These are phyloP conservation scores for Apamea anceps DNA, from an alignment of 2,888 invertebrate species.

Conservation along the genomic window DNA sequence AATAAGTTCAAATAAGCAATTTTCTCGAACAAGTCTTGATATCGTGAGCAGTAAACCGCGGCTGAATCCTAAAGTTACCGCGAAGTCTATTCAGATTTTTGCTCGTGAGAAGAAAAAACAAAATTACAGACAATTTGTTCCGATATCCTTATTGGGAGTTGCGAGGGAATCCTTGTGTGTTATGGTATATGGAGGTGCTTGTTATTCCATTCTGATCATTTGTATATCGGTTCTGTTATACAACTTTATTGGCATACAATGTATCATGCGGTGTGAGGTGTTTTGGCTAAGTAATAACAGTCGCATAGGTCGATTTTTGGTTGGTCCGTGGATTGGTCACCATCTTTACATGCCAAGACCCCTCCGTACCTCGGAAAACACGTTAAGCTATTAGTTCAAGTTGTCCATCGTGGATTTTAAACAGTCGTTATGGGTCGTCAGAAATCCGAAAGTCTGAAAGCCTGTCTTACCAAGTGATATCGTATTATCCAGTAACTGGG, in stretches of 20 bases:
- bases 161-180: conserved; percentile 84
- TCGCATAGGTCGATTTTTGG: neutral
- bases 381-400: neutral
- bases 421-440: neutral
- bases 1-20: conserved; percentile 86
- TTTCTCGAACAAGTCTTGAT: conserved; percentile 76
- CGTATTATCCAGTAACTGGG: too few species aligned
- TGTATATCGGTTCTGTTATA: conserved; percentile 30
- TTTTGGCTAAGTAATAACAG: neutral
- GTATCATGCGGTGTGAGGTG: neutral
- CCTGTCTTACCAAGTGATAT: too few species aligned
- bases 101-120: conserved; percentile 87
- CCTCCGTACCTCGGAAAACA: neutral
- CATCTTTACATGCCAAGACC: neutral
- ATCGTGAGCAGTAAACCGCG: conserved; percentile 83
- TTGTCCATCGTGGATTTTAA: neutral
- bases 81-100: conserved; percentile 79
- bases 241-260: conserved; percentile 18
- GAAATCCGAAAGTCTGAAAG: neutral
- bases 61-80: conserved; percentile 69
- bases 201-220: conserved; percentile 38
- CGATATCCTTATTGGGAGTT: conserved; percentile 87
- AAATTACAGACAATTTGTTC: conserved; percentile 88
- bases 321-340: neutral
- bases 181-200: conserved; percentile 57